Evolutionary conservation across 2,797 vertebrate genomes (phyloP).

Genomic region (Hoplostethus atlanticus): DNA sequence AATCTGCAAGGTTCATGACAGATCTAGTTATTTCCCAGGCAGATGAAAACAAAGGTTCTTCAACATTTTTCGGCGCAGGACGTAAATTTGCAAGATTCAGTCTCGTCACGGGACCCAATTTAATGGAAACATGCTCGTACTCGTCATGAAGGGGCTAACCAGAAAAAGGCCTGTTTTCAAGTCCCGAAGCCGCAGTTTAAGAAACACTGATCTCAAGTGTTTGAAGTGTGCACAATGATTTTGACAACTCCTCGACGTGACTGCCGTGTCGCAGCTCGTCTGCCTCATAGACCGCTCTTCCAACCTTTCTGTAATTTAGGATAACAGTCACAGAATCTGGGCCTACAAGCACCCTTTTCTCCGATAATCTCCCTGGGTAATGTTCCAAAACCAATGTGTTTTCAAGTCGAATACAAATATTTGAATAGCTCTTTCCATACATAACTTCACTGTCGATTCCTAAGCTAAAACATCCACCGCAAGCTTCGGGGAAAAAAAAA

Average conservation of each 20-base stretch:
- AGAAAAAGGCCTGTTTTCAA: slow-evolving; percentile 40
- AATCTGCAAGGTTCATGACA: slow-evolving; percentile 36
- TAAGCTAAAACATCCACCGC: slow-evolving; percentile 75
- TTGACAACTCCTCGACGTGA: slow-evolving; percentile 52
- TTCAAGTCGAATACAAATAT: slow-evolving; percentile 79
- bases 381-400: slow-evolving; percentile 77
- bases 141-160: slow-evolving; percentile 19
- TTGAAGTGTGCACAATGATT: slow-evolving; percentile 40
- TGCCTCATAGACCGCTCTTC: slow-evolving; percentile 50
- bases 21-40: slow-evolving; percentile 38
- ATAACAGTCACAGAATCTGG: slow-evolving; percentile 63
- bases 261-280: slow-evolving; percentile 56
- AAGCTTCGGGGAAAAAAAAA: slow-evolving; percentile 42
- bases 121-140: slow-evolving; percentile 41
- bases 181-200: slow-evolving; percentile 25
- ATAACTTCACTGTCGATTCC: slow-evolving; percentile 68
- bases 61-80: slow-evolving; percentile 30
- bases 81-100: slow-evolving; percentile 7
- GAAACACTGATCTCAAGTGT: slow-evolving; percentile 31
- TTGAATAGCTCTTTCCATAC: slow-evolving; percentile 77
- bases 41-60: slow-evolving; percentile 20
- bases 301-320: slow-evolving; percentile 61
- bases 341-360: slow-evolving; percentile 70
- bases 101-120: slow-evolving; percentile 20
- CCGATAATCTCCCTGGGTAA: slow-evolving; percentile 64